Conservation (phyloP, 2,888 invertebrate species). For the Aelia acuminata region DNA sequence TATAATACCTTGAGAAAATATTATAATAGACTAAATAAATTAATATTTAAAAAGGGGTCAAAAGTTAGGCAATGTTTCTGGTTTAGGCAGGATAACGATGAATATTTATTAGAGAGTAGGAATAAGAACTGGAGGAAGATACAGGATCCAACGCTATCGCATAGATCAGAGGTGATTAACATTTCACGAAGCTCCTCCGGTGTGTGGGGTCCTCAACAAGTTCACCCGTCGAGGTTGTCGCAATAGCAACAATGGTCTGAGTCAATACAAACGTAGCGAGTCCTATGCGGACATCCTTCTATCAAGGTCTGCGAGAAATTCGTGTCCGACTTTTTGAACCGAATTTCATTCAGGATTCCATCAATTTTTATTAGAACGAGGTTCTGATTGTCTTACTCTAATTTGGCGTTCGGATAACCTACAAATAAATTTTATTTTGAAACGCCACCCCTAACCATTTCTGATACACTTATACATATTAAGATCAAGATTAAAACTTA, state of each 20-base stretch:
- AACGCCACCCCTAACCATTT: too few species aligned
- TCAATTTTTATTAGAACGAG: too few species aligned
- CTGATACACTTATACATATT: too few species aligned
- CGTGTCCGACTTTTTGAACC: neutral
- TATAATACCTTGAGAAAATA: too few species aligned
- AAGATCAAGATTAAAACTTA: too few species aligned
- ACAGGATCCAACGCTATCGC: neutral
- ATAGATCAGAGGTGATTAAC: constrained; percentile 12
- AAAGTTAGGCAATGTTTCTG: neutral
- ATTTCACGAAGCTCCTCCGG: neutral
- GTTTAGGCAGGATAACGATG: neutral
- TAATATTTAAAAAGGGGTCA: too few species aligned
- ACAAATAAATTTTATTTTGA: too few species aligned
- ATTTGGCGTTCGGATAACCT: too few species aligned
- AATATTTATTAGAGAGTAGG: neutral
- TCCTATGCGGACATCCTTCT: neutral
- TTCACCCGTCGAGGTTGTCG: neutral
- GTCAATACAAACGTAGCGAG: neutral
- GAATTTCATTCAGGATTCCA: too few species aligned
- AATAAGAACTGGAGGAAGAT: neutral
- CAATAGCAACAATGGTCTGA: neutral
- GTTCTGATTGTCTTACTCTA: too few species aligned
- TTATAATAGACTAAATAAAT: too few species aligned
- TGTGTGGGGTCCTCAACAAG: neutral
- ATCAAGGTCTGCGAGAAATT: neutral